phyloP scores from a whole-genome alignment of 2,113 vertebrate genomes.

The Ictidomys tridecemlineatus region DNA sequence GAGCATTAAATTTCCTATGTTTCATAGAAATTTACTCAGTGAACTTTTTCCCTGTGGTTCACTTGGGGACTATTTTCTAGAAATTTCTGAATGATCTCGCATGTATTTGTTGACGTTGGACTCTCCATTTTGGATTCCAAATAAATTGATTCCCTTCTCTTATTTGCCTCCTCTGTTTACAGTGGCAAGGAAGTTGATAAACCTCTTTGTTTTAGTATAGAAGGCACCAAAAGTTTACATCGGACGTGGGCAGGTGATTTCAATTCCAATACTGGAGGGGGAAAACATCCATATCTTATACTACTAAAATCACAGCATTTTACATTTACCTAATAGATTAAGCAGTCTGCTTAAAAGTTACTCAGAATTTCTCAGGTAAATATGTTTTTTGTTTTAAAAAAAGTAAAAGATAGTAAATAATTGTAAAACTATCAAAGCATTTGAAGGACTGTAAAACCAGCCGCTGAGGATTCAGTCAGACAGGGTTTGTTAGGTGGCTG shows the following conservation, averaged over 20 bases:
- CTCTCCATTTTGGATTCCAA: neutral
- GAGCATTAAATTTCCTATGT: neutral
- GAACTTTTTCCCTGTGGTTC: neutral
- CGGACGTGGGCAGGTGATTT: neutral
- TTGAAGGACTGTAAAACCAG: neutral
- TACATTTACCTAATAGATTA: neutral
- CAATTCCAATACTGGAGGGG: neutral
- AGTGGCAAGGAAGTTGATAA: neutral
- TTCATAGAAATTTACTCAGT: neutral
- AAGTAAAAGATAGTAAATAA: neutral
- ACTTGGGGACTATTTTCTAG: neutral
- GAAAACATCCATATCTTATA: neutral
- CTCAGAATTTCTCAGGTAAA: neutral
- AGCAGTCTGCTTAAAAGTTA: neutral
- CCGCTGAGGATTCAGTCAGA: neutral
- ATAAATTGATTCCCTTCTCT: neutral
- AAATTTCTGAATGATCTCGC: neutral
- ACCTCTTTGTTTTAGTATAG: neutral
- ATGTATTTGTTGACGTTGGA: neutral
- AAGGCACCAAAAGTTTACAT: neutral
- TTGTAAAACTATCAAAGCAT: neutral
- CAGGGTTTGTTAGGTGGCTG: neutral
- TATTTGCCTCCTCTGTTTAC: neutral
- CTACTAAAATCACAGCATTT: neutral
- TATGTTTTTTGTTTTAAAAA: neutral